These are phyloP conservation scores for Rissa tridactyla DNA, from an alignment of 2,113 vertebrate genomes.

Conservation along the genomic window DNA sequence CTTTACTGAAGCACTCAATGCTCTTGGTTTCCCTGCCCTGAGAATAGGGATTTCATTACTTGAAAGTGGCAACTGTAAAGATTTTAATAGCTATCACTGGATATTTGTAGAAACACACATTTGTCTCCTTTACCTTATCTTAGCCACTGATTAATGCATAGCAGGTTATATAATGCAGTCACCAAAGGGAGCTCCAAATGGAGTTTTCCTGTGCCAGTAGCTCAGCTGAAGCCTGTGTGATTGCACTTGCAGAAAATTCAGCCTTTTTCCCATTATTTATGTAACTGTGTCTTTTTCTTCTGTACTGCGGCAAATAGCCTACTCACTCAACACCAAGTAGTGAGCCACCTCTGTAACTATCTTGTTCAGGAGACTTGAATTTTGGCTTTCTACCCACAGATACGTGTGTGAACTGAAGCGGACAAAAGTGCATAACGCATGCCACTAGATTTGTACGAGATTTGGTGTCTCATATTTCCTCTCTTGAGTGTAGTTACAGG, in stretches of 20 bases:
- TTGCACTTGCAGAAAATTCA: not conserved
- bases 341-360: not conserved
- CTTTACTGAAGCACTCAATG: not conserved
- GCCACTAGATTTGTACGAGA: fast-evolving
- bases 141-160: not conserved
- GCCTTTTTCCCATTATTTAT: not conserved
- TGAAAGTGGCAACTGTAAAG: not conserved
- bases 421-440: not conserved
- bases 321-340: not conserved
- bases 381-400: not conserved
- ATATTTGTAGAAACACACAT: not conserved
- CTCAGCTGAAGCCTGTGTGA: not conserved
- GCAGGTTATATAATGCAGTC: not conserved
- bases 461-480: not conserved
- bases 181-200: not conserved
- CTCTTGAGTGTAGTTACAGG: fast-evolving
- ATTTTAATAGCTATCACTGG: not conserved
- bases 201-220: not conserved
- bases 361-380: not conserved
- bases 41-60: not conserved
- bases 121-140: not conserved
- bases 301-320: not conserved
- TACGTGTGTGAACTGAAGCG: fast-evolving
- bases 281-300: not conserved
- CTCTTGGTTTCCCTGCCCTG: not conserved